Evolutionary conservation across 2,797 vertebrate genomes (phyloP), one percentile per base, ranked within the genome.

Genomic region (Syndactyla subalaris): DNA sequence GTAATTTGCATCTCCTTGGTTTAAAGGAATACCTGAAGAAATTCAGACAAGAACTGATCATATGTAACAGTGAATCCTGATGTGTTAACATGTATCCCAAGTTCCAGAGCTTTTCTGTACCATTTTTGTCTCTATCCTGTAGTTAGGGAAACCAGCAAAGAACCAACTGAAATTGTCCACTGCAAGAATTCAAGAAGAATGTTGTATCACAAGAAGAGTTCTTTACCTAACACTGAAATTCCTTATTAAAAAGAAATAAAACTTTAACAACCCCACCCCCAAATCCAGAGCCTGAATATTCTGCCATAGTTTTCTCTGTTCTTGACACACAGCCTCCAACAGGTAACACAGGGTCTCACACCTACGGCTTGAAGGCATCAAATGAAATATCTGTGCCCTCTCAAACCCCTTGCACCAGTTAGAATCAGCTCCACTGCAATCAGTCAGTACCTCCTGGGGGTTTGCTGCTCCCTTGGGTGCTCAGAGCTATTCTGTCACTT

Each of bases 401-500:
- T 1, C 30, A 84, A 71, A 49, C n/a, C 23, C 59, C 14, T 30
- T 36, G 29, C 12, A 34, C 19, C 66, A 73, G 55, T 14, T 8
- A 51, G 26, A 45, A 77, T 12, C 38, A 45, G 48, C 43, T 86
- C 66, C 49, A 30, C 2, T 41, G 29, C 66, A 51, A 48, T 48
- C 32, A 32, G 11, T 39, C 51, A 59, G 55, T 23, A 30, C 7
- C 38, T 81, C 12, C 77, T 27, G 7, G 1, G 24, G 36, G 2
- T 30, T 11, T 21, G 46, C 23, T 36, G 27, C 15, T 76, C 46
- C 38, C 34, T 38, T 36, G 34, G 34, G 30, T 46, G 63, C 38
- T 61, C 22, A 0, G 4, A 29, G 46, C 62, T 85, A 30, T n/a
- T 59, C 62, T 49, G 29, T 48, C 0, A 0, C 32, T 79, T 75